phyloP scores from a whole-genome alignment of 53 echinoderm and acorn worm genomes.

The Arbacia lixula region DNA sequence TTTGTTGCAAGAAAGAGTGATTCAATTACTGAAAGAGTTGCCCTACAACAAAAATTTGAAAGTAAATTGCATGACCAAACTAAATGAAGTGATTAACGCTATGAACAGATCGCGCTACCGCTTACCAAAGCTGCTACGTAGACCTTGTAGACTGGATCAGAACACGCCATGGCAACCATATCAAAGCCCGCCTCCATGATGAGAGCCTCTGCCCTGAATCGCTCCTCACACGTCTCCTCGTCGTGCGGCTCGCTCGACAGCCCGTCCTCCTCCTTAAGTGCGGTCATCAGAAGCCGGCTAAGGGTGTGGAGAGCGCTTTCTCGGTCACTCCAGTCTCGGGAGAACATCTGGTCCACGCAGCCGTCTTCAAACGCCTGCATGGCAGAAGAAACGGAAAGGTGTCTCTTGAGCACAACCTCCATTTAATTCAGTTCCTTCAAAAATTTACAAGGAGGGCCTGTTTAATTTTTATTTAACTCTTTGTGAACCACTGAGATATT shows the following conservation, averaged over 20 bases:
- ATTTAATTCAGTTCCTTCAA: no score
- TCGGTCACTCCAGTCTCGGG: constrained; percentile 76
- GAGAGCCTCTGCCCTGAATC: constrained; percentile 29
- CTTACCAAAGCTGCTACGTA: constrained; percentile 87
- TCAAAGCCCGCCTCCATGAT: constrained; percentile 66
- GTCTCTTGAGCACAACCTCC: no score
- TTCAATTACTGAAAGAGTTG: no score
- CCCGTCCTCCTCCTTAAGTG: constrained; percentile 51
- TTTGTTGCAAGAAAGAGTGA: no score
- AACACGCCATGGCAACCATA: constrained; percentile 72
- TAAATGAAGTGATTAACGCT: background rate
- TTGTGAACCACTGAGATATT: no score
- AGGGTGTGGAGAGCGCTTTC: constrained; percentile 77
- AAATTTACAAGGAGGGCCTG: no score
- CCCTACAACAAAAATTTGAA: no score
- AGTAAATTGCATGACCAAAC: no score
- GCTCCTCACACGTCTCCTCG: constrained; percentile 21
- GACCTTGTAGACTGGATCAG: constrained; percentile 89
- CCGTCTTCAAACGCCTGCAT: constrained; percentile 78
- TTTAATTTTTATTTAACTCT: no score
- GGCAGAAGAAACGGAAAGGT: no score
- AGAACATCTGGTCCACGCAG: constrained; percentile 65
- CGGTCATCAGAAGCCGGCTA: constrained; percentile 56
- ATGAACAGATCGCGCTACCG: no score
- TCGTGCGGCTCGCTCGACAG: background rate